Evolutionary conservation across 2,113 vertebrate genomes (phyloP).

Genomic region (Tympanuchus pallidicinctus): DNA sequence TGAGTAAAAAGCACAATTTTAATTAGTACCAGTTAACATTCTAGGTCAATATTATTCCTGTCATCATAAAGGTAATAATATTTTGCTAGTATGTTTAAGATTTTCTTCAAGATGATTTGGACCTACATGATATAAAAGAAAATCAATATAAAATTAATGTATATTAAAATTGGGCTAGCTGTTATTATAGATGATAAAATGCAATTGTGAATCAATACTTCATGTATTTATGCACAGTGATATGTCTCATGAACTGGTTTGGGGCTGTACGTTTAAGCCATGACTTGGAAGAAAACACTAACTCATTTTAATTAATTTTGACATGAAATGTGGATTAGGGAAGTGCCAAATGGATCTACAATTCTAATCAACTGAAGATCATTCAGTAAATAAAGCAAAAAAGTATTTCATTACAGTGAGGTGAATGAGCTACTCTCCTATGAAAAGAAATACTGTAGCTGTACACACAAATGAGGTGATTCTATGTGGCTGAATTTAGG

Average conservation of each 20-base stretch:
- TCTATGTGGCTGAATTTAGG: neutral
- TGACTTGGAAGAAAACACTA: neutral
- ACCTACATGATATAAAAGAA: neutral
- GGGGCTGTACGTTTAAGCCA: neutral
- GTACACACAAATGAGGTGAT: rapidly evolving
- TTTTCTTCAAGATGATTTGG: neutral
- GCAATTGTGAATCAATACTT: neutral
- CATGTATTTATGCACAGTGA: neutral
- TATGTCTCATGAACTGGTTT: neutral
- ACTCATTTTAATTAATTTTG: neutral
- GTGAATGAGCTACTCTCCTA: rapidly evolving
- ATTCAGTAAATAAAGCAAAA: neutral
- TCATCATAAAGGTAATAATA: neutral
- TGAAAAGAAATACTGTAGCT: neutral
- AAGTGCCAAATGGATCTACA: neutral
- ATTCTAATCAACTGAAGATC: neutral
- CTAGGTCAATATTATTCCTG: neutral
- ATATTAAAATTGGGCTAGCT: neutral
- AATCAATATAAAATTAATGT: neutral
- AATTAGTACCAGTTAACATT: neutral
- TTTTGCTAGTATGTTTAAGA: neutral
- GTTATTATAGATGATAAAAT: neutral
- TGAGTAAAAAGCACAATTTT: neutral
- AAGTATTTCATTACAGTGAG: neutral
- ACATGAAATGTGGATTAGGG: neutral